Percentiles rank a stretch among this genome's conserved stretches.
Evolutionary conservation across 2,797 vertebrate genomes (phyloP).

Genomic region (Coranthus polyacanthus): DNA sequence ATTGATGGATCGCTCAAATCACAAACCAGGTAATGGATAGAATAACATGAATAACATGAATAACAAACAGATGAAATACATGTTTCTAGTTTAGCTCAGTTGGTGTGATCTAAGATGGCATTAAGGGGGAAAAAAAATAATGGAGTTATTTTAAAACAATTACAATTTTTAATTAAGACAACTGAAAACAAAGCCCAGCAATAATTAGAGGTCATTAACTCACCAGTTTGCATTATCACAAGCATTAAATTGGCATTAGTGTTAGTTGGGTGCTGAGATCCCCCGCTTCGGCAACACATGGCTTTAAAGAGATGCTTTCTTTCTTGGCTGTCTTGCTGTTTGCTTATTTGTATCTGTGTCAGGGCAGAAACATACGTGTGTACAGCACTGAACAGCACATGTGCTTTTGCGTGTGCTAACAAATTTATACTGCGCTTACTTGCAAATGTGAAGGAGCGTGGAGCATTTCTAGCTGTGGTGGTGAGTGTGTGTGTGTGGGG

Average conservation of each 20-base stretch:
- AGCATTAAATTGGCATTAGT: conserved; percentile 23
- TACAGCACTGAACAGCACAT: too few species aligned
- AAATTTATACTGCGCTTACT: conserved; percentile 2
- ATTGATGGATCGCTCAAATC: too few species aligned
- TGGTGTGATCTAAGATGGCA: not conserved
- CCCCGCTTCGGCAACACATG: conserved; percentile 6
- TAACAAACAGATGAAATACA: not conserved
- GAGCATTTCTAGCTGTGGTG: not conserved
- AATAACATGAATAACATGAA: too few species aligned
- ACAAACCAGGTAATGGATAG: not conserved
- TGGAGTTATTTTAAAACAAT: conserved; percentile 13
- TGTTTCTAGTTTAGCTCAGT: not conserved
- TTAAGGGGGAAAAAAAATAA: not conserved
- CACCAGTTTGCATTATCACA: conserved; percentile 26
- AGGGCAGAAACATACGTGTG: too few species aligned
- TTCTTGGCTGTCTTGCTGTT: not conserved
- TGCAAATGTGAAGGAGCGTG: not conserved
- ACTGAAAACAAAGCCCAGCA: conserved; percentile 9
- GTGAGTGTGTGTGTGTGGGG: conserved; percentile 7
- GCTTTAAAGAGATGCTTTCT: not conserved
- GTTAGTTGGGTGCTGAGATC: conserved; percentile 1
- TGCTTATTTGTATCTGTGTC: too few species aligned
- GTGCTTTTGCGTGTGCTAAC: conserved; percentile 4
- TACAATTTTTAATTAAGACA: conserved; percentile 16
- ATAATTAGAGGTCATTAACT: conserved; percentile 32